Evolutionary conservation across 2,797 vertebrate genomes (phyloP), one percentile per base, ranked within the genome.

Genomic region (Poecilia velifera): DNA sequence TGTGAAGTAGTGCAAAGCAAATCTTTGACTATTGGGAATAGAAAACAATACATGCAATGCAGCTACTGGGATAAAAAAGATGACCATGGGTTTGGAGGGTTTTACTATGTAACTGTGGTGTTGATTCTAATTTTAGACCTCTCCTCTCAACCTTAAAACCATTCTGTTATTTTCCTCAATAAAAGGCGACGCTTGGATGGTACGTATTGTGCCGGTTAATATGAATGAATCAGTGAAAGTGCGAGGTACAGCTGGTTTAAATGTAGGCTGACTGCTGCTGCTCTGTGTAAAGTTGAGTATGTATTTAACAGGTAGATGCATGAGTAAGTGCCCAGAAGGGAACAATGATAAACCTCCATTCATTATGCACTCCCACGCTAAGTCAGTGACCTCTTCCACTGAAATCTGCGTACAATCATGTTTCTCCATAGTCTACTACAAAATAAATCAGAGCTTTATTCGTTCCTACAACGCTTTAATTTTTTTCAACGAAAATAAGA

Each of bases 351-450:
- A 84, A 57, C 4, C 18, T 34, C 49, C 47, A 80, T 77, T 90
- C 83, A 83, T 78, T 75, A 79, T 59, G 6, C 20, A 72, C 76
- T 76, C 82, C 81, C 47, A 78, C 73, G 49, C n/a, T 25, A 41
- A 31, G 47, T 74, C 76, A 75, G 12, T 64, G 55, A 77, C 76
- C 76, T 79, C 74, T 47, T 76, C n/a, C 62, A 75, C 80, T 78
- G 47, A 79, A 36, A 59, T 43, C 8, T 78, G 3, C 34, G 0
- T 57, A n/a, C 28, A 82, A 78, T 31, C 41, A 41, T 22, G 6
- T 20, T n/a, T 57, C 8, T 16, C 70, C 8, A n/a, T 46, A 62
- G 74, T 66, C 34, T 13, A 53, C 2, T 34, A 9, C 18, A n/a
- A 64, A 78, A 47, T 46, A 39, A 10, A 70, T 6, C 62, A 64